phyloP scores from a whole-genome alignment of 1,140 invertebrate genomes.

The Pogonomyrmex barbatus region DNA sequence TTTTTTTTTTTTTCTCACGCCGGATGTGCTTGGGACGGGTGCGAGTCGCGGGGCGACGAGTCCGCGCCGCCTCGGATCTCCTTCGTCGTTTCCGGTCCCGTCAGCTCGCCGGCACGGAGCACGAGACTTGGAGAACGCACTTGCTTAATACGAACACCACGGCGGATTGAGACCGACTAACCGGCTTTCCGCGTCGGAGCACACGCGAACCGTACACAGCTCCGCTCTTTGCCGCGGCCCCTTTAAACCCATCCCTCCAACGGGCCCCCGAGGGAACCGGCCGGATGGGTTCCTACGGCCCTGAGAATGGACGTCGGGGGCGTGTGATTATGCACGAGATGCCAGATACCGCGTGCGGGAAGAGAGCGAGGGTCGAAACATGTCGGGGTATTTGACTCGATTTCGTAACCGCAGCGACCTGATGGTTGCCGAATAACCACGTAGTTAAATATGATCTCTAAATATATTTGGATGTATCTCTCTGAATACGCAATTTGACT shows the following conservation, averaged over 20 bases:
- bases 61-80: neutral
- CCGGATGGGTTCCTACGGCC: constrained; percentile 68
- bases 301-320: constrained; percentile 28
- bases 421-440: neutral
- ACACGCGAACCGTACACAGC: constrained; percentile 67
- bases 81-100: constrained; percentile 1
- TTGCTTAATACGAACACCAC: constrained; percentile 67
- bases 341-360: neutral
- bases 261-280: constrained; percentile 64
- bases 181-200: constrained; percentile 81
- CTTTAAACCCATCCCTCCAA: constrained; percentile 76
- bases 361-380: neutral
- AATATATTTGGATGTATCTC: neutral
- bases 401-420: constrained; percentile 2
- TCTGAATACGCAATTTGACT: neutral
- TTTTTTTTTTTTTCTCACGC: neutral
- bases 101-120: neutral
- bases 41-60: neutral
- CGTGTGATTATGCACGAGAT: constrained; percentile 29
- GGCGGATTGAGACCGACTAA: constrained; percentile 82
- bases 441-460: neutral
- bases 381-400: constrained; percentile 1
- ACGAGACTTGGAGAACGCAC: neutral
- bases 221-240: constrained; percentile 73
- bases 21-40: neutral